Conservation (phyloP, 1,140 invertebrate genomes). For the Leptopilina boulardi region DNA sequence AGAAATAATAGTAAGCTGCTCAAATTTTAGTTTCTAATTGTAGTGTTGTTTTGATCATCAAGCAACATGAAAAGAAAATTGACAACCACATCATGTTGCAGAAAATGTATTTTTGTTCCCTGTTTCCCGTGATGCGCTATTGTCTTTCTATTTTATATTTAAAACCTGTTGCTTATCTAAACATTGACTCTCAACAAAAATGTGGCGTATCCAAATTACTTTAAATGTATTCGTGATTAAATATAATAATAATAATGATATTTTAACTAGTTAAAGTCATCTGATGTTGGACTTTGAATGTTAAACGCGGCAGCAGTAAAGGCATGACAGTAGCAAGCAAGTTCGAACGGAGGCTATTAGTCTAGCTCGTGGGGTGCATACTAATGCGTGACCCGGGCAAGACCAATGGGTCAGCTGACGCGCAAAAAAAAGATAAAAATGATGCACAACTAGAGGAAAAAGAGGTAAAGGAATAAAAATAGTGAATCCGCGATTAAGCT, state of each 20-base stretch:
- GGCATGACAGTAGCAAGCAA: neutral
- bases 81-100: too few relatives aligned
- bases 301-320: neutral
- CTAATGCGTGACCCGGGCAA: conserved; percentile 10
- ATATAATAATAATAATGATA: too few relatives aligned
- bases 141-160: too few relatives aligned
- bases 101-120: too few relatives aligned
- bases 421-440: neutral
- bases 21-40: neutral
- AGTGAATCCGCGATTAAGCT: neutral
- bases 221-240: too few relatives aligned
- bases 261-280: neutral
- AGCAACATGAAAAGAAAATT: neutral
- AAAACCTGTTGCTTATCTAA: too few relatives aligned
- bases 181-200: too few relatives aligned
- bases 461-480: neutral
- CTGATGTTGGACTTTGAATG: neutral
- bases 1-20: neutral
- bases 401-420: conserved; percentile 27
- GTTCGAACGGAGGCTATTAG: conserved; percentile 17
- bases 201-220: too few relatives aligned
- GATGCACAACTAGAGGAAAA: neutral
- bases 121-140: too few relatives aligned
- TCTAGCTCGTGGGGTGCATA: conserved; percentile 6
- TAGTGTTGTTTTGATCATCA: neutral